Base-by-base conservation (phyloP, 2,113 vertebrate genomes). In the Gymnogyps californianus region DNA sequence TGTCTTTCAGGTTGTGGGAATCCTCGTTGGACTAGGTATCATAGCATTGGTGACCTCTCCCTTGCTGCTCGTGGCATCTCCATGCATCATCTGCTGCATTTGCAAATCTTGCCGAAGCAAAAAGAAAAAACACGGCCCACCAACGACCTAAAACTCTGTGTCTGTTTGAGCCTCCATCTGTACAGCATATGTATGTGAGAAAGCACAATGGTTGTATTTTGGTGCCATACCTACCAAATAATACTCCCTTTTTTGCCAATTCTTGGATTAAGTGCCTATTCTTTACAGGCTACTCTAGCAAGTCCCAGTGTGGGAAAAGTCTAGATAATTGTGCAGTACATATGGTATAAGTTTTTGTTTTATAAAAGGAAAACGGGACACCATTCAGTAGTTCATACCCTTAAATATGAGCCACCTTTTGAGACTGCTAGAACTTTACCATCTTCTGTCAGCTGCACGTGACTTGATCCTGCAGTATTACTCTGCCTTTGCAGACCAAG, bases 41-140 rank as follows among this genome's bases (percentile, higher is more conserved):
- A 98, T 99, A 29, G 98, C 99, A 14, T 77, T 99, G 98, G 99
- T 99, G 94, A 99, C 99, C 1, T 99, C 99, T 15, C 99, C 99
- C 3, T 97, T 99, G 94, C 98, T 99, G 38, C 98, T 99, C 5
- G 97, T 99, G 96, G 99, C 99, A 31, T 99, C 99, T 11, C 99
- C 99, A 0, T 99, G 99, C 96, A 99, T 99, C 87, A 98, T 99
- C 97, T 99, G 99, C 95, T 99, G 99, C 70, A 95, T 99, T 86
- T 99, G 99, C 97, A 99, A 99, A 90, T 99, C 99, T 76, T 99
- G 99, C 93, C 97, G 98, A 58, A 97, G 97, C 97, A 99, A 98
- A 98, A 99, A 98, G 98, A 99, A 98, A 88, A 99, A 98, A 92
- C 99, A 99, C 9, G 92, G 95, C 66, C 97, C 97, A 2, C 94